Percentiles rank a stretch among this genome's conserved stretches.
These are phyloP conservation scores for Drosophila ercepeae DNA, from an alignment of 1,140 invertebrate species.

Conservation along the genomic window DNA sequence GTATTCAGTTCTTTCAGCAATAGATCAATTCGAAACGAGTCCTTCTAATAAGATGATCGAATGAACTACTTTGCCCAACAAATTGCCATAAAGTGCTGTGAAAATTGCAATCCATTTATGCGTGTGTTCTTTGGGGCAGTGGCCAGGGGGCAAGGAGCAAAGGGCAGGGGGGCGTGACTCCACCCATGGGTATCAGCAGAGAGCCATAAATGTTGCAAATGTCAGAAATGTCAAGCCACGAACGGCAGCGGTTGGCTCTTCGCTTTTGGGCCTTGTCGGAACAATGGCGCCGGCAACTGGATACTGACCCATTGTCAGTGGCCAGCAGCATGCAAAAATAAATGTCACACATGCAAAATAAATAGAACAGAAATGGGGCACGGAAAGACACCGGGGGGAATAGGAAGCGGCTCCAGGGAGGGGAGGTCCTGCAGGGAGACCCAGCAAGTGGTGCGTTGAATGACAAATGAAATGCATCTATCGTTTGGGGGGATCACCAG, in stretches of 20 bases:
- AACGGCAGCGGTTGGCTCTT: slow-evolving; percentile 52
- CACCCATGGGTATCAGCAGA: slow-evolving; percentile 52
- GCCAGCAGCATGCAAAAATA: slow-evolving; percentile 61
- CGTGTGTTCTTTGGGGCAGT: slow-evolving; percentile 8
- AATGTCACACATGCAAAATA: slow-evolving; percentile 75
- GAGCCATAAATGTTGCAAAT: slow-evolving; percentile 77
- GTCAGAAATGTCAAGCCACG: slow-evolving; percentile 77
- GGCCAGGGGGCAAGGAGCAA: not conserved
- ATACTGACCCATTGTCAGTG: slow-evolving; percentile 42
- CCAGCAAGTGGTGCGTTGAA: slow-evolving; percentile 41
- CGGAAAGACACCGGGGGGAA: not conserved
- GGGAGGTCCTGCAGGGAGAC: not conserved
- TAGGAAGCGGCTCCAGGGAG: not conserved
- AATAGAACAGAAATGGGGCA: slow-evolving; percentile 71
- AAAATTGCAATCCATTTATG: slow-evolving; percentile 55
- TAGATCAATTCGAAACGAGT: slow-evolving; percentile 6
- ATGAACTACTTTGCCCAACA: slow-evolving; percentile 33
- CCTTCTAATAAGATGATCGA: slow-evolving; percentile 30
- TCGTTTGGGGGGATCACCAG: slow-evolving; percentile 7
- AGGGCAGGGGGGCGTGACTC: slow-evolving; percentile 2
- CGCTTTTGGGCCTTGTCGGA: slow-evolving; percentile 39
- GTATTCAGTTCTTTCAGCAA: not conserved
- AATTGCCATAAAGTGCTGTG: slow-evolving; percentile 53
- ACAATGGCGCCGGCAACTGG: slow-evolving; percentile 36
- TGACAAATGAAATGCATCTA: slow-evolving; percentile 63